A percentile compares a stretch with the other conserved stretches of the same genome.
phyloP scores from a whole-genome alignment of 1,140 invertebrate genomes.

The Euglossa dilemma region DNA sequence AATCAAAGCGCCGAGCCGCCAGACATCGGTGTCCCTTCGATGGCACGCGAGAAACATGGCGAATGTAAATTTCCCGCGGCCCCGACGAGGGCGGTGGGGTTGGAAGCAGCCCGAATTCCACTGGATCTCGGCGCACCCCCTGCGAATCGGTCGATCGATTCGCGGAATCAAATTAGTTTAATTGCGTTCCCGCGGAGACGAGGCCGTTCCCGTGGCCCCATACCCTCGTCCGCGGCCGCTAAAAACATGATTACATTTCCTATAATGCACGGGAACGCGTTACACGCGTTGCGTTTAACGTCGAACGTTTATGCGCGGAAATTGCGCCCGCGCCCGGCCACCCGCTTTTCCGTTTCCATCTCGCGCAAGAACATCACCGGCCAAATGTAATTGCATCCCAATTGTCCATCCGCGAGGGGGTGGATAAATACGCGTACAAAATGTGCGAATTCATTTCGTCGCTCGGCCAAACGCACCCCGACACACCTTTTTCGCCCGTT shows the following conservation, averaged over 20 bases:
- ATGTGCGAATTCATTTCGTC: conserved; percentile 28
- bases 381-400: conserved; percentile 30
- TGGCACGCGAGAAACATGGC: neutral
- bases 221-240: neutral
- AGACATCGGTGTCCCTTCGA: neutral
- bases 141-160: conserved; percentile 14
- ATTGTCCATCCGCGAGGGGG: conserved; percentile 7
- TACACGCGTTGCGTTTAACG: conserved; percentile 39
- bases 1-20: too few species aligned
- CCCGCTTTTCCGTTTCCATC: conserved; percentile 18
- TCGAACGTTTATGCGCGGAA: conserved; percentile 34
- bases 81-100: too few species aligned
- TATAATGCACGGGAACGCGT: conserved; percentile 36
- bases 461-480: neutral
- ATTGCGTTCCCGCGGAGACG: conserved; percentile 1
- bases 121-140: neutral
- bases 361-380: conserved; percentile 17
- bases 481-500: neutral
- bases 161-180: conserved; percentile 41
- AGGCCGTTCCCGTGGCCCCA: neutral
- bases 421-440: conserved; percentile 23
- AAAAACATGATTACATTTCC: conserved; percentile 48
- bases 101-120: conserved; percentile 19
- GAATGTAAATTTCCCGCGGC: neutral
- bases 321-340: conserved; percentile 9